phyloP scores from a whole-genome alignment of 2,888 invertebrate genomes.

The Alloscopus bannaensis region DNA sequence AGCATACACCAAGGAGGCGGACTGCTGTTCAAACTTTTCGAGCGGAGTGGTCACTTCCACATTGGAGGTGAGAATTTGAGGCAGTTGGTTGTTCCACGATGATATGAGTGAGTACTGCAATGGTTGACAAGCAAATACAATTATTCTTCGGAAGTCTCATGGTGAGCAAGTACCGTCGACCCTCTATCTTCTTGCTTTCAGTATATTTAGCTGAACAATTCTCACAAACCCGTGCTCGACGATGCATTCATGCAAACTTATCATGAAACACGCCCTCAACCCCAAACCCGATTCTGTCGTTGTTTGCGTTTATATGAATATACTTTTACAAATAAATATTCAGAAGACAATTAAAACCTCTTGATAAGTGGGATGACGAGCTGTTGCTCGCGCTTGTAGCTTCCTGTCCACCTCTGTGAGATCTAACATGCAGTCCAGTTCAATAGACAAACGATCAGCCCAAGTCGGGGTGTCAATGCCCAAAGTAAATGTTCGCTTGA shows the following conservation, averaged over 20 bases:
- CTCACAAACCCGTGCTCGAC: background rate
- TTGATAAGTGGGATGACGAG: conserved; percentile 55
- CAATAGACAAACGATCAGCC: conserved; percentile 55
- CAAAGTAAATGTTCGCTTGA: conserved; percentile 54
- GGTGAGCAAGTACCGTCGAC: background rate
- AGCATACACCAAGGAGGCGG: conserved; percentile 68
- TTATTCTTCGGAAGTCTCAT: background rate
- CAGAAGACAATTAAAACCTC: too few relatives aligned
- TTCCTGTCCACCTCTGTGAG: conserved; percentile 67
- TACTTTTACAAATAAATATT: too few relatives aligned
- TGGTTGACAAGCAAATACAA: background rate
- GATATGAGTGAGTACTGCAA: conserved; percentile 74
- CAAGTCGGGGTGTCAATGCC: conserved; percentile 62
- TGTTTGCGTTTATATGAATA: too few relatives aligned
- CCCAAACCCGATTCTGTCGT: background rate
- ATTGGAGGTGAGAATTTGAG: conserved; percentile 74
- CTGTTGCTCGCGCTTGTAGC: conserved; percentile 60
- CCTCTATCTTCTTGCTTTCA: background rate
- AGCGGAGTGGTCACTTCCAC: conserved; percentile 75
- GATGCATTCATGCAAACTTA: background rate
- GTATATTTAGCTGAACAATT: background rate
- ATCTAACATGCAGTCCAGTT: conserved; percentile 68
- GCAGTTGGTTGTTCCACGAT: conserved; percentile 75
- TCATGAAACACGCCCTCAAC: background rate
- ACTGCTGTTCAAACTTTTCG: conserved; percentile 74